A percentile compares a stretch with the other conserved stretches of the same genome.
phyloP scores from a whole-genome alignment of 2,888 invertebrate genomes.

The Cerastis leucographa region DNA sequence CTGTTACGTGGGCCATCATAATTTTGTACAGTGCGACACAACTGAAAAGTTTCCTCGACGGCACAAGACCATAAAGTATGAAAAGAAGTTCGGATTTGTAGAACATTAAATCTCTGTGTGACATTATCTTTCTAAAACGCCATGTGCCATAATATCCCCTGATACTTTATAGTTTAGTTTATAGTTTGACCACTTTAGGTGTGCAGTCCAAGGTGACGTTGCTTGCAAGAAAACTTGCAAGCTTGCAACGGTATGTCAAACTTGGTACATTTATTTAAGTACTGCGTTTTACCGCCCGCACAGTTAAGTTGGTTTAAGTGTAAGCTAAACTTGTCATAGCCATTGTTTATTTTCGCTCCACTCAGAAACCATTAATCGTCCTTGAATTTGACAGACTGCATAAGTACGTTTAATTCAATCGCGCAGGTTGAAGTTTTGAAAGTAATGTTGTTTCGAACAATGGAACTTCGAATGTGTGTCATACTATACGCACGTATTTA shows the following conservation, averaged over 20 bases:
- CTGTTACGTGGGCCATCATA: constrained; percentile 39
- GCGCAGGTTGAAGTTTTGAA: background rate
- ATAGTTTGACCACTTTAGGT: too few relatives aligned
- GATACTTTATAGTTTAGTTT: too few relatives aligned
- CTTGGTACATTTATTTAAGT: too few relatives aligned
- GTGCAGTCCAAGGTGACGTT: too few relatives aligned
- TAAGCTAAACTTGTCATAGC: background rate
- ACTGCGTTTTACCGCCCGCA: too few relatives aligned
- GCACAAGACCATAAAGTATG: too few relatives aligned
- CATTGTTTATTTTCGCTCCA: background rate
- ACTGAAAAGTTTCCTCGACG: constrained; percentile 8
- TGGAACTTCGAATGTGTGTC: constrained; percentile 41
- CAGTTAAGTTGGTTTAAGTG: too few relatives aligned
- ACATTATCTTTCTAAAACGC: background rate
- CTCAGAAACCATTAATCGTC: constrained; percentile 4
- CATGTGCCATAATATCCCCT: background rate
- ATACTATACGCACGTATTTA: constrained; percentile 33
- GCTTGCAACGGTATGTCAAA: too few relatives aligned
- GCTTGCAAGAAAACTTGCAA: too few relatives aligned
- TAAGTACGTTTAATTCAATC: constrained; percentile 21
- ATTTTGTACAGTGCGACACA: constrained; percentile 30
- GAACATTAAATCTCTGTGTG: background rate
- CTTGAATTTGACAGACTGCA: constrained; percentile 10
- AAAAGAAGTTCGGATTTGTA: background rate
- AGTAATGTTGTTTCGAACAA: constrained; percentile 22